Percentiles rank a stretch among this genome's conserved stretches.
Evolutionary conservation across 2,888 invertebrate genomes (phyloP).

Genomic region (Tetropium fuscum): DNA sequence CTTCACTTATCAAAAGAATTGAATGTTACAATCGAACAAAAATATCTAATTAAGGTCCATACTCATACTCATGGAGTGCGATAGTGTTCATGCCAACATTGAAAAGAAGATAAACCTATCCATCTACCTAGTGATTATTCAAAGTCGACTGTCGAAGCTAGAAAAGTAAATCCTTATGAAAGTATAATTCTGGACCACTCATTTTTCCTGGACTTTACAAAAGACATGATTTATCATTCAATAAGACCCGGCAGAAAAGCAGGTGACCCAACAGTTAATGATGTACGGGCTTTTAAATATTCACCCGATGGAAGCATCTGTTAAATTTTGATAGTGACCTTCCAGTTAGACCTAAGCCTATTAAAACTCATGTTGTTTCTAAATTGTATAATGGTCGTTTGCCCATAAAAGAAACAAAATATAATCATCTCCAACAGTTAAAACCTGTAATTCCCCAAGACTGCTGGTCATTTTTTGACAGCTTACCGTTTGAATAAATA

Average conservation of each 20-base stretch:
- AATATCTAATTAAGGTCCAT: background rate
- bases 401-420: constrained; percentile 8
- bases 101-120: too few relatives aligned
- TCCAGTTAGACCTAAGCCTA: background rate
- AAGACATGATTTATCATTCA: background rate
- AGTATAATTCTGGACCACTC: background rate
- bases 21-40: background rate
- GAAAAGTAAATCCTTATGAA: background rate
- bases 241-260: background rate
- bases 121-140: background rate
- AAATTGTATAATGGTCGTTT: background rate
- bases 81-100: background rate
- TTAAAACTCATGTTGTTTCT: background rate
- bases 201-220: background rate
- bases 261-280: background rate
- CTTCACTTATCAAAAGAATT: background rate
- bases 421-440: constrained; percentile 19
- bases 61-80: background rate
- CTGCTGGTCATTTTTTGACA: constrained; percentile 19
- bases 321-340: too few relatives aligned
- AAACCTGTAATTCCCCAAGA: constrained; percentile 20
- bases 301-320: too few relatives aligned
- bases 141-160: background rate
- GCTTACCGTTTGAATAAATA: constrained; percentile 11
- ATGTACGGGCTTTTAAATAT: background rate